phyloP scores from a whole-genome alignment of 1,140 invertebrate species.

The Monochamus saltuarius region DNA sequence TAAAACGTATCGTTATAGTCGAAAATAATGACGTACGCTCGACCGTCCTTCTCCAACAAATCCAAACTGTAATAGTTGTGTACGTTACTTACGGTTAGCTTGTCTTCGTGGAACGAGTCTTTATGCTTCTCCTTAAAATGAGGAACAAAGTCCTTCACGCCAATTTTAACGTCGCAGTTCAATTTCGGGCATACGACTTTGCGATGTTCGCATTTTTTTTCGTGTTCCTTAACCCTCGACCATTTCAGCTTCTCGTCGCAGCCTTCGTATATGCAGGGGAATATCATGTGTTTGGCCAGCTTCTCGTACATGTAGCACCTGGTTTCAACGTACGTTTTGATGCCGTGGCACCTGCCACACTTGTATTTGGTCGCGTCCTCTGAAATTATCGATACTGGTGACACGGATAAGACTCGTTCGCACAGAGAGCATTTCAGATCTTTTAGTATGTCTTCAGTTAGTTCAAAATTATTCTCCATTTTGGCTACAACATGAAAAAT shows the following conservation, averaged over 20 bases:
- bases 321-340: constrained; percentile 7
- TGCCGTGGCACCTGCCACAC: constrained; percentile 9
- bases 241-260: constrained; percentile 1
- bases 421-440: constrained; percentile 14
- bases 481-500: neutral
- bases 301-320: constrained; percentile 13
- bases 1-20: neutral
- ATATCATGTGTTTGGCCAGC: constrained; percentile 15
- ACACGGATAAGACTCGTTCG: constrained; percentile 1
- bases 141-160: neutral
- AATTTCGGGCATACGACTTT: neutral
- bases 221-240: constrained; percentile 7
- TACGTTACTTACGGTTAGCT: neutral
- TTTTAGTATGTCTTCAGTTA: constrained; percentile 10
- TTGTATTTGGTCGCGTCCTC: constrained; percentile 10
- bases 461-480: neutral
- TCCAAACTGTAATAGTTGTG: neutral
- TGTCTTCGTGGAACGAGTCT: neutral
- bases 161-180: constrained; percentile 1
- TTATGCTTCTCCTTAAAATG: constrained; percentile 21
- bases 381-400: constrained; percentile 9
- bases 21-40: constrained; percentile 6
- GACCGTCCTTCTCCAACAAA: constrained; percentile 16
- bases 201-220: constrained; percentile 12
- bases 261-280: constrained; percentile 15